Percentiles rank a stretch among this genome's conserved stretches.
These are phyloP conservation scores for Ceyx melanurus DNA, from an alignment of 2,113 vertebrate genomes.

Conservation along the genomic window DNA sequence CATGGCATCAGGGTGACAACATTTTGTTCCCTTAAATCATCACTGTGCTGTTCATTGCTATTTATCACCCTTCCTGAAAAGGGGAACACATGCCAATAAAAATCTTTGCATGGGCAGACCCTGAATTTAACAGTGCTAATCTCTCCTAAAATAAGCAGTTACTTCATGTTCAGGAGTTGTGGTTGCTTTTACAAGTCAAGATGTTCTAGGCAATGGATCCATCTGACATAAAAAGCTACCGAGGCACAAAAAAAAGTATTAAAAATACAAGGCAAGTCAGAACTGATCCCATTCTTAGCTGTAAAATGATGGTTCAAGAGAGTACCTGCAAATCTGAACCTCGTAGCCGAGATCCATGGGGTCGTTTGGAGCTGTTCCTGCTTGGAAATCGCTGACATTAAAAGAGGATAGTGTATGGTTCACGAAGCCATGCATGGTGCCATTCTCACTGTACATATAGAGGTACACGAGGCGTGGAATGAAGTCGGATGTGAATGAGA, in stretches of 20 bases:
- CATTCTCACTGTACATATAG: conserved; percentile 91
- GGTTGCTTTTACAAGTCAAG: neutral
- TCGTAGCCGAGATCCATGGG: conserved; percentile 83
- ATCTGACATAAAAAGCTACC: neutral
- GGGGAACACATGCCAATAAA: neutral
- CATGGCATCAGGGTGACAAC: neutral
- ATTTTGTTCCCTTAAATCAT: neutral
- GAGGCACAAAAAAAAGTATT: neutral
- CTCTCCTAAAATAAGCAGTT: neutral
- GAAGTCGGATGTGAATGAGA: conserved; percentile 98
- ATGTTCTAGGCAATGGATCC: neutral
- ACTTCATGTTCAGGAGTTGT: neutral
- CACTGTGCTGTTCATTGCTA: neutral
- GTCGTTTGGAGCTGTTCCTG: conserved; percentile 81
- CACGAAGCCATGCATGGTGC: conserved; percentile 94
- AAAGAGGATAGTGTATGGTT: conserved; percentile 94
- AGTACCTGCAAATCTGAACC: conserved; percentile 91
- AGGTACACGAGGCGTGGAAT: conserved; percentile 97
- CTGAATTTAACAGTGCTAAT: neutral
- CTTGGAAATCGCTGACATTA: conserved; percentile 92
- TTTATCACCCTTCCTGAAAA: neutral
- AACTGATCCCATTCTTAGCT: neutral
- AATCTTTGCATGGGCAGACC: neutral
- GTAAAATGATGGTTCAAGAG: neutral
- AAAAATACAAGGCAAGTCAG: neutral